Base-by-base conservation (phyloP, 92 coral and sea anemone species). In the Epizoanthus rinbou region DNA sequence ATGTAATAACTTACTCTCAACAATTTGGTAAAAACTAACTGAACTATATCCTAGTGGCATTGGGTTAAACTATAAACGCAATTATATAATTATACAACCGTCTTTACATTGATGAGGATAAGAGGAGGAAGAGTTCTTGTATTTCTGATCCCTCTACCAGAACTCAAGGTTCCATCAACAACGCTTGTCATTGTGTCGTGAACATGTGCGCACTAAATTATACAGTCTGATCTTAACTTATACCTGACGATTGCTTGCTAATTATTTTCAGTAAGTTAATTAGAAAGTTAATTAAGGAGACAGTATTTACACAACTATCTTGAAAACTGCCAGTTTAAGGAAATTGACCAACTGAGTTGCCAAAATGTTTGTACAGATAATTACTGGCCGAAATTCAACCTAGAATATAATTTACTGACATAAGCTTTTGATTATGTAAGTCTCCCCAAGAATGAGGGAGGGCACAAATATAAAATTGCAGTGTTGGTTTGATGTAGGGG, bases 31-130 rank as follows among this genome's bases (percentile, higher is more conserved):
- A 47, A 47, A 47, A 47, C 54, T 8, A 47, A 47, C 14, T 10
- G 31, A 47, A 8, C 14, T 47, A 11, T 1, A 11, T 47, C 8
- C 15, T 47, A 11, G 54, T 47, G 54, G 15, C 15, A 47, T 47
- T 47, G 15, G 11, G 8, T 47, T 47, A 47, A 16, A 19, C 31
- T 11, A 31, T n/a, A 67, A 67, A 67, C 54, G 14, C 54, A 50
- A 50, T 50, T 50, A 50, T 11, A 50, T 15, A 50, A 50, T 50
- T 9, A 0, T 50, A 50, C 15, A 50, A 50, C 0, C 14, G 54
- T 11, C 47, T 28, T 67, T 67, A 67, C 73, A 33, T 67, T 31
- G 7, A 67, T 67, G 16, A 67, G 50, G 16, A 67, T 67, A n/a
- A 31, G 73, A 9, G 73, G 73, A 28, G 73, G 73, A 14, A 50